Percentiles rank a stretch among this genome's conserved stretches.
Evolutionary conservation across 2,797 vertebrate species (phyloP).

Genomic region (Danionella dracula): DNA sequence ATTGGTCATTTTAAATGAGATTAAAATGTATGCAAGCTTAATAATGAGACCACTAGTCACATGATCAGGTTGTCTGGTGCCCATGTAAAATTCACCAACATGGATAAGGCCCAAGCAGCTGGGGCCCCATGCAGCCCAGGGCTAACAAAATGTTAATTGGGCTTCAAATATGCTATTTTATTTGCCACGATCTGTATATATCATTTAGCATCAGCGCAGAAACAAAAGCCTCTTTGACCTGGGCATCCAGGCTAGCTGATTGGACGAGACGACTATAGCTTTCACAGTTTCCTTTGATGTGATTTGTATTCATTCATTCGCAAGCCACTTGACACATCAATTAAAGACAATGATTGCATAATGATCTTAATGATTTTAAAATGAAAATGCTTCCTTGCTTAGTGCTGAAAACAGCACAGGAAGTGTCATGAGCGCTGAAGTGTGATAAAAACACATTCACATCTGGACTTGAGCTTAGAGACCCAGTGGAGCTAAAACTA

Average conservation of each 20-base stretch:
- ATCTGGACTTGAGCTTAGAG: background rate
- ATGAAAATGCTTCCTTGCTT: conserved; percentile 6
- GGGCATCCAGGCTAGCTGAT: conserved; percentile 18
- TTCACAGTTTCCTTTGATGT: background rate
- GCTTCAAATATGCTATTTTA: conserved; percentile 73
- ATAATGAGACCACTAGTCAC: conserved; percentile 62
- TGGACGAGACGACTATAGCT: background rate
- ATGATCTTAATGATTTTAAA: conserved; percentile 23
- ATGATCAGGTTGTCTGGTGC: conserved; percentile 58
- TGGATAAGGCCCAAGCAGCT: conserved; percentile 58
- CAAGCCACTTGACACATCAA: conserved; percentile 25
- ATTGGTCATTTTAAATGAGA: conserved; percentile 63
- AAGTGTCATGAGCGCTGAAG: background rate
- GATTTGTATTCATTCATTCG: conserved; percentile 16
- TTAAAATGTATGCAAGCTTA: conserved; percentile 64
- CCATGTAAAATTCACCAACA: conserved; percentile 49
- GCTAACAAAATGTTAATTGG: conserved; percentile 76
- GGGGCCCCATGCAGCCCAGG: conserved; percentile 59
- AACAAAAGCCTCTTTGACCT: conserved; percentile 53
- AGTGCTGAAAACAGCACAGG: background rate
- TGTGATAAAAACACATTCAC: background rate
- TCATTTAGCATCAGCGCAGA: conserved; percentile 62
- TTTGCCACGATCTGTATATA: conserved; percentile 70
- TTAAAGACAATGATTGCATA: conserved; percentile 10
- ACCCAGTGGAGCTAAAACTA: background rate